Evolutionary conservation across 2,797 vertebrate genomes (phyloP), one percentile per base, ranked within the genome.

Genomic region (Spizella passerina): DNA sequence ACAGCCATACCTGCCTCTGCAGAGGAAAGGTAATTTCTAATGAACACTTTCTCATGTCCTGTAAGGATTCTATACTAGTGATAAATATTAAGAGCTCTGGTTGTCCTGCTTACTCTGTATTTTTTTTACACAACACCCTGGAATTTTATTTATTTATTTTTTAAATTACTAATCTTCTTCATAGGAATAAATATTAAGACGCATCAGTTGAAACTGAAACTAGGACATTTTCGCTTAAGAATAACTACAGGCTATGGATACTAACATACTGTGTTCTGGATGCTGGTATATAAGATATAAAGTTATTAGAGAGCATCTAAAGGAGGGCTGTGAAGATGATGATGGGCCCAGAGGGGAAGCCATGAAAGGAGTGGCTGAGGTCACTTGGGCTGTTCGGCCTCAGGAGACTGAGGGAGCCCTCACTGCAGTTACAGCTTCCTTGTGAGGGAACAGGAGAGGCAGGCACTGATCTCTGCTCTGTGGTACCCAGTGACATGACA

Each of bases 381-480:
- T 3, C 3, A 4, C 24, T 29, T 1, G 27, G 12, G 44, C 12
- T 52, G 16, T 1, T 72, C 52, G 39, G 9, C 52, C 14, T 3
- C 20, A 8, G 76, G 68, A 39, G 17, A 2, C 24, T 39, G 53
- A 73, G 61, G 22, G 4, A 73, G 17, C 23, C 5, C 14, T 14
- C 46, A 2, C 0, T 22, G 61, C 53, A 34, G 30, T 5, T 3
- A n/a, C 21, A 34, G 0, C 21, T 32, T 46, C 46, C 39, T 39
- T 0, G 0, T 18, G 4, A 30, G 26, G 34, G 10, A 10, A 47
- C 8, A 34, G 21, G 5, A 60, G 18, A 18, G 8, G 7, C 57
- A 63, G 65, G 10, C 56, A 36, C 65, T 27, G 56, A 23, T 59
- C 23, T 44, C 10, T n/a, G 4, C 27, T 32, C 27, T 34, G 0